Evolutionary conservation across 2,888 invertebrate genomes (phyloP).

Genomic region (Dolomedes plantarius): DNA sequence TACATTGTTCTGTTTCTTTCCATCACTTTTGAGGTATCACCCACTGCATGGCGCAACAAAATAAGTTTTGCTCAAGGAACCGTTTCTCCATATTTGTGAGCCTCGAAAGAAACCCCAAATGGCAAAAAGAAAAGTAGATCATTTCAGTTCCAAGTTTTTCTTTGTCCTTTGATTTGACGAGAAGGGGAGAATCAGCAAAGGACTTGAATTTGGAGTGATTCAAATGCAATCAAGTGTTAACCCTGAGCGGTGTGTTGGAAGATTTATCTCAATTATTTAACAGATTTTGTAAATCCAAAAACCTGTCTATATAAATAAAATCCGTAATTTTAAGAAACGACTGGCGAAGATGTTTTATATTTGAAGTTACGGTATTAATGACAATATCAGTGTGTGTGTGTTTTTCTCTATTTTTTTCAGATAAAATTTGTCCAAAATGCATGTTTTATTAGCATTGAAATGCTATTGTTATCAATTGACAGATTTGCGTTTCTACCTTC

Average conservation of each 20-base stretch:
- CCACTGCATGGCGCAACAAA: neutral
- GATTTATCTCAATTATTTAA: neutral
- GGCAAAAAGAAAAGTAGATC: neutral
- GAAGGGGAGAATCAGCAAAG: too few relatives aligned
- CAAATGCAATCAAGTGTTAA: too few relatives aligned
- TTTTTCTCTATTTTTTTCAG: too few relatives aligned
- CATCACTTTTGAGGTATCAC: neutral
- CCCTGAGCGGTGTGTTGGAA: neutral
- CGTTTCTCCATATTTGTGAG: neutral
- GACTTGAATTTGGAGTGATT: too few relatives aligned
- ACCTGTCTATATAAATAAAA: neutral
- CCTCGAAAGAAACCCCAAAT: constrained; percentile 22
- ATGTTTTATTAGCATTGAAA: too few relatives aligned
- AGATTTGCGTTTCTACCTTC: too few relatives aligned
- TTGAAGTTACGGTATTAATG: too few relatives aligned
- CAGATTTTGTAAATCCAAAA: neutral
- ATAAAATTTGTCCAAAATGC: too few relatives aligned
- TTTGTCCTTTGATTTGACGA: neutral
- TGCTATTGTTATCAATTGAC: too few relatives aligned
- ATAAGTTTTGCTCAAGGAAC: constrained; percentile 22
- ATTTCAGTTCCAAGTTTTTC: neutral
- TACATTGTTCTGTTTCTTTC: neutral
- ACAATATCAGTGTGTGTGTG: too few relatives aligned
- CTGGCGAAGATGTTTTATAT: too few relatives aligned
- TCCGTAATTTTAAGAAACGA: neutral